Base-by-base conservation (phyloP, 2,888 invertebrate species). In the Baccha elongata region DNA sequence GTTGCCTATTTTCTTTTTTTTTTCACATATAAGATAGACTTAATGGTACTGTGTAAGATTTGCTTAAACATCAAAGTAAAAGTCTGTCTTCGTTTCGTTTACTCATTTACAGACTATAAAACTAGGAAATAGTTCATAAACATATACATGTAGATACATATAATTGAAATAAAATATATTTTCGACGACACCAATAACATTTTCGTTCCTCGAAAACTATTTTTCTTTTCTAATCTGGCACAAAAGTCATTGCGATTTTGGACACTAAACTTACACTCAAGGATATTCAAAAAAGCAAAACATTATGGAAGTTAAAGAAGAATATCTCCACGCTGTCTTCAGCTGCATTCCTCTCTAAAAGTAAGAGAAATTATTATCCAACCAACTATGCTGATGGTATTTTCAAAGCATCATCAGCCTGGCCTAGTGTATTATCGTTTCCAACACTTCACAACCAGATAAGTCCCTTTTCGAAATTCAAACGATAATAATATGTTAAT, bases 401-500 rank as follows among this genome's bases (percentile, higher is more conserved):
- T 37, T 53, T 19, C 29, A 48, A 10, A 23, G 40, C 23, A 58
- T 40, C 60, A 75, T n/a, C 55, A 35, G 32, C 29, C 15, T 15
- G n/a, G 62, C 64, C 65, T 46, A 64, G 13, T 65, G 52, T 58
- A 72, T 72, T 58, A 65, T 72, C 64, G 53, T 15, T 50, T 19
- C 26, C 17, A 48, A n/a, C 3, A 21, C 29, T 17, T 32, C 44
- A 44, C n/a, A 4, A 19, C 10, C 11, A 23, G 17, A 19, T 32
- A 55, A 32, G 74, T 55, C 50, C 10, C 15, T 19, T 50, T 13
- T 19, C 42, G 19, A 48, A 55, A 48, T 71, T 65, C 46, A 78
- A 76, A 78, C 64, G 76, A 76, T 64, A 76, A 76, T 64, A 76
- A 76, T 71, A 76, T 76, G 76, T 58, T 55, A 76, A 76, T 76